Evolutionary conservation across 2,888 invertebrate genomes (phyloP).

Genomic region (Eupsilia transversa): DNA sequence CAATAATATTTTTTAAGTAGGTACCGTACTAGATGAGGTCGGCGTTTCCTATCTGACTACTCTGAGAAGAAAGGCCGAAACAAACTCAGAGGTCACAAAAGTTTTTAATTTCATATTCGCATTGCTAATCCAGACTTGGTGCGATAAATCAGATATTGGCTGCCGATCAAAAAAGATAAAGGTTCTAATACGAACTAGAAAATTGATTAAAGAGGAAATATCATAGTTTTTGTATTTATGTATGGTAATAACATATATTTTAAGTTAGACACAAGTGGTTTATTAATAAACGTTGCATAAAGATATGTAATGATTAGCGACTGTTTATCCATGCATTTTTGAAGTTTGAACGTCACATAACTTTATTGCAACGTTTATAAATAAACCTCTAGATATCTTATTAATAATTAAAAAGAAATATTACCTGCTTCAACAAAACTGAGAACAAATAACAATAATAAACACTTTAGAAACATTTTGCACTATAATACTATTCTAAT

Average conservation of each 20-base stretch:
- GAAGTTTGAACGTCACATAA: too few species aligned
- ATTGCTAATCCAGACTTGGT: neutral
- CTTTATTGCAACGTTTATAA: too few species aligned
- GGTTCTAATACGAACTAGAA: neutral
- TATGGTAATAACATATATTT: neutral
- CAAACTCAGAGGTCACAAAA: too few species aligned
- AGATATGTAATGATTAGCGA: too few species aligned
- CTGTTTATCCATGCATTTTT: too few species aligned
- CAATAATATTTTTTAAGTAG: too few species aligned
- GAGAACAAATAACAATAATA: slow-evolving; percentile 75
- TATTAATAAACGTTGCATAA: too few species aligned
- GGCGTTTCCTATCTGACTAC: too few species aligned
- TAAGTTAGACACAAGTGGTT: neutral
- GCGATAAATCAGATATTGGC: too few species aligned
- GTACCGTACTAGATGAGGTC: too few species aligned
- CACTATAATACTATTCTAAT: slow-evolving; percentile 51
- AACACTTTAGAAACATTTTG: slow-evolving; percentile 79
- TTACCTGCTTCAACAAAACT: slow-evolving; percentile 77
- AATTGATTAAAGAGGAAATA: neutral
- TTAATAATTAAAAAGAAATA: slow-evolving; percentile 49
- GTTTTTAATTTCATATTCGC: neutral
- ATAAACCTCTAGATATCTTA: neutral
- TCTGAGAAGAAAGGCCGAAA: too few species aligned
- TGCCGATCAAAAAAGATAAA: neutral
- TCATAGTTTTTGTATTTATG: neutral